Conservation (phyloP, 37 sponge, comb jelly and placozoan species). For the Axinella damicornis region DNA sequence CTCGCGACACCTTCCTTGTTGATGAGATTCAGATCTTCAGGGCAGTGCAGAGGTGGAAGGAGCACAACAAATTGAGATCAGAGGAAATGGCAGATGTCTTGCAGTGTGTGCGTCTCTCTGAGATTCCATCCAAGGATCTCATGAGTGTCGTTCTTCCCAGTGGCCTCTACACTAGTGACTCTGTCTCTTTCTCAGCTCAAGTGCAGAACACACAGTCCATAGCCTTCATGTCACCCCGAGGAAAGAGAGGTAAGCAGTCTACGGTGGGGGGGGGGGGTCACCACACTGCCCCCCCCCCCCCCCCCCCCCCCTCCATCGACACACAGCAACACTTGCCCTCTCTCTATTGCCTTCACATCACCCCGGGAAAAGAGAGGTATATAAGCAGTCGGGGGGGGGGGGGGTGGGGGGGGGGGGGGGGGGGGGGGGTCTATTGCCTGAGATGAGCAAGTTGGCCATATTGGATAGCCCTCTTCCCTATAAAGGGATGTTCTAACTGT, state of each 20-base stretch:
- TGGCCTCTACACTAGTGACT: neutral
- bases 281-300: no score
- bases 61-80: neutral
- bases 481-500: no score
- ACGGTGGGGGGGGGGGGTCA: no score
- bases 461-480: no score
- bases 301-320: no score
- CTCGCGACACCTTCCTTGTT: constrained; percentile 27
- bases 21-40: constrained; percentile 26
- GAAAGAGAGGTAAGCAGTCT: neutral
- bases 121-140: constrained; percentile 18
- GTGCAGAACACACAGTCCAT: neutral
- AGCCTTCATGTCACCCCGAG: neutral
- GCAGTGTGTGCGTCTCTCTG: constrained; percentile 26
- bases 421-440: no score
- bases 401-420: no score
- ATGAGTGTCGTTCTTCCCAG: neutral
- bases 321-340: no score
- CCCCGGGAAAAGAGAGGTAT: no score
- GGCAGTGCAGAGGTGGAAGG: constrained; percentile 34
- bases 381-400: no score
- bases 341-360: no score
- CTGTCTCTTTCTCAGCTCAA: neutral
- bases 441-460: no score
- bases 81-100: constrained; percentile 6